Base-by-base conservation (phyloP, 2,113 vertebrate genomes). In the Myanophis thanlyinensis region DNA sequence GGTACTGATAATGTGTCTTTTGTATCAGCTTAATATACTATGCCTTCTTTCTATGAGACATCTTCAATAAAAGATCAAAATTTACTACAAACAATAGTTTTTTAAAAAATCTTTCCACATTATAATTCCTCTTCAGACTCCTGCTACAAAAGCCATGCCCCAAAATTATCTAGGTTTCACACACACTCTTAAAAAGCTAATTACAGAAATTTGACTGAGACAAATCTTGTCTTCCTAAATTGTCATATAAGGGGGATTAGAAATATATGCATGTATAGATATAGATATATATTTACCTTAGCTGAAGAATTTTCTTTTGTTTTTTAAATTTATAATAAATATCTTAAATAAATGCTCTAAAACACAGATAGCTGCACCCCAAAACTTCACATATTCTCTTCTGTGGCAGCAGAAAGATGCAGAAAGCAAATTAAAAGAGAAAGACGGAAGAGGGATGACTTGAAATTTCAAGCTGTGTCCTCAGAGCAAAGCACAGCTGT, bases 401-500 rank as follows among this genome's bases (percentile, higher is more conserved):
- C 96, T 97, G 97, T 97, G 93, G 97, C 97, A n/a, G n/a, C n/a
- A n/a, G n/a, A n/a, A n/a, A n/a, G n/a, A n/a, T n/a, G n/a, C n/a
- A 97, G 96, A 96, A 97, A 97, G 97, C 97, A 98, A 98, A 98
- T 98, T 96, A 95, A 92, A 97, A 96, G 94, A 95, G 51, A 47
- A 84, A 85, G 27, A 89, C 51, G 10, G 87, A 47, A 3, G 10
- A 53, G 18, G 97, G 97, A 96, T 97, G 97, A 96, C 96, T 94
- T 96, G 96, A 89, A 94, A 96, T 97, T 96, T 97, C 98, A 98
- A 97, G 97, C 98, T 98, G 98, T 98, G 98, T 98, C 98, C 97
- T 98, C 98, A 98, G 96, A 97, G 95, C 91, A 95, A 91, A 97
- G 94, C 96, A 97, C 95, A 97, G 96, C 94, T 95, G 44, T 95